Evolutionary conservation across 2,113 vertebrate species (phyloP), one percentile per base, ranked within the genome.

Genomic region (Alouatta palliata): DNA sequence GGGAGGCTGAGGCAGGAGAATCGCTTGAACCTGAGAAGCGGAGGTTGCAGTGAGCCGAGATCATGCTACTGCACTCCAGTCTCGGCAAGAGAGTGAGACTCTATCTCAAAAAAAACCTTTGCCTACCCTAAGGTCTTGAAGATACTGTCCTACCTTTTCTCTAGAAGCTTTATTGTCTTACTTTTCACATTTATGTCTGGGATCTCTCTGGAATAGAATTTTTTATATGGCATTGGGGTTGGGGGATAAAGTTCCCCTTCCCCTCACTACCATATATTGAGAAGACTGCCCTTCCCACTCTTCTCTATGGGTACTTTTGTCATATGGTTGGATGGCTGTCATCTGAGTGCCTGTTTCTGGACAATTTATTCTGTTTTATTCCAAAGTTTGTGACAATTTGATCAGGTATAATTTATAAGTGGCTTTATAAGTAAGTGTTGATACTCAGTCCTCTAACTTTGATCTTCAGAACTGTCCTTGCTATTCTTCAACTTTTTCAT

Each of bases 81-180:
- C 61, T 64, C 12, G 27, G 61, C 61, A 64, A 32, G 5, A 64
- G 27, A 32, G 61, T 64, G 27, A 64, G 61, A 64, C 61, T 64
- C 61, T 64, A 27, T 32, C 27, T 64, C 61, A 64, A 64, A 32
- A 64, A 82, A 91, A 95, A 71, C 85, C 30, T 68, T 90, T 94
- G 52, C 43, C 43, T 90, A 43, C 6, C 35, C 43, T 27, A 56
- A 37, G 17, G 23, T 86, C 49, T 95, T 95, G 25, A 86, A 68
- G 66, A 86, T 70, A 49, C 5, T 93, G 11, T 71, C 64, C 19
- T 64, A 8, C 66, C 5, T 90, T 80, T 97, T 90, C 11, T 81
- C 10, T 73, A 77, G 73, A 77, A 47, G 25, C 32, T 95, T 90
- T 95, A 71, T 70, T 85, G 25, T 68, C 84, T 85, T 68, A n/a